Base-by-base conservation (phyloP, 2,113 vertebrate genomes). In the Pseudopipra pipra region DNA sequence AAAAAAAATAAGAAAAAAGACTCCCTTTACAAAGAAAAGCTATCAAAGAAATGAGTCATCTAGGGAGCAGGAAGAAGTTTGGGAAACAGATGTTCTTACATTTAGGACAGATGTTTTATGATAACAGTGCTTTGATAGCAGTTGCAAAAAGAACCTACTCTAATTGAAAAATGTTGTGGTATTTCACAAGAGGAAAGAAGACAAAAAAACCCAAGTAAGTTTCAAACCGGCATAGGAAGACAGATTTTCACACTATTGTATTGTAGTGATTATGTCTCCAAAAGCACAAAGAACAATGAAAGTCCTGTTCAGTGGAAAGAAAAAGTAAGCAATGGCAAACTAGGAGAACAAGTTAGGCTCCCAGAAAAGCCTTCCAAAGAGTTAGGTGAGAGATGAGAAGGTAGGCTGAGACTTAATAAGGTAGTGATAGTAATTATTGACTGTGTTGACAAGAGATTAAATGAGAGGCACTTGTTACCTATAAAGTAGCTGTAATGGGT, bases 101-200 rank as follows among this genome's bases (percentile, higher is more conserved):
- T 96, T 95, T 88, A 89, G 78, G 80, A 92, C 95, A 97, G 97
- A 97, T 91, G 90, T 96, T 96, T 83, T 90, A 89, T 88, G 97
- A 96, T 97, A 96, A 93, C 94, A 93, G 41, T 0, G 17, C 92
- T 97, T 96, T 96, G 94, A 97, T 92, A 95, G 87, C 39, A 87
- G 51, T 87, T 93, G 73, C 85, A 92, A 85, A 41, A 91, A 96
- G 93, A 91, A 83, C 59, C 75, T 47, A 58, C 55, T 93, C 31
- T 94, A 95, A 94, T 51, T 96, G 94, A 92, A 94, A 97, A 96
- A 87, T 63, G 47, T 95, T 83, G 77, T 78, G 87, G 63, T 58
- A 65, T 80, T 96, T 94, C 75, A 84, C 39, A 74, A 62, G 62
- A 90, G 51, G 55, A 87, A 89, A 91, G 73, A 90, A 51, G 19